Evolutionary conservation across 2,797 vertebrate species (phyloP), one percentile per base, ranked within the genome.

Genomic region (Sebastes matsubarae): DNA sequence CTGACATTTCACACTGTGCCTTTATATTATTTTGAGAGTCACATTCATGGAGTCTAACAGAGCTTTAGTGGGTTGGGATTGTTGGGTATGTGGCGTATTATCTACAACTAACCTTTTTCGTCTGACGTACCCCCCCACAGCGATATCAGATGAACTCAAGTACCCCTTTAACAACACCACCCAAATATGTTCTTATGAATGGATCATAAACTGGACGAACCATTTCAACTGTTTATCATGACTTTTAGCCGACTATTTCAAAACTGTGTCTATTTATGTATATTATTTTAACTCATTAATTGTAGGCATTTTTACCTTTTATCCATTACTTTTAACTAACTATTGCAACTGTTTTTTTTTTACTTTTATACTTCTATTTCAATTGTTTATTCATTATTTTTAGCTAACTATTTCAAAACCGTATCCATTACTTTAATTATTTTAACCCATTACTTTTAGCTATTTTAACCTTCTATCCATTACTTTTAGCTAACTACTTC

Each of bases 21-120:
- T 79, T 64, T 46, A 52, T 57, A 29, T 63, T 63, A 38, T 52
- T 68, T 27, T 25, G 6, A 83, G 8, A 83, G 42, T 59, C 34
- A 30, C 42, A 79, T 71, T 68, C 9, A 24, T 8, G 46, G 30
- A 55, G 42, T 27, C 22, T 50, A 29, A 57, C n/a, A 42, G 14
- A 34, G 76, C 25, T 74, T 64, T n/a, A 57, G 14, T 29, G 32
- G 58, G 59, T 20, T 32, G 27, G 6, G 29, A 61, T 66, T 65
- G 8, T 25, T 66, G 18, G n/a, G 18, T 3, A n/a, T 60, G 20
- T 32, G 24, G 34, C 3, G 52, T 38, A 30, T 71, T 68, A 29
- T 54, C 42, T 27, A 5, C 13, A 55, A 46, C 29, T 5, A 25
- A 54, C 7, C 20, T 25, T 27, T 59, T 60, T 46, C 46, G 3